phyloP scores from a whole-genome alignment of 2,888 invertebrate genomes.

The Oligia strigilis region DNA sequence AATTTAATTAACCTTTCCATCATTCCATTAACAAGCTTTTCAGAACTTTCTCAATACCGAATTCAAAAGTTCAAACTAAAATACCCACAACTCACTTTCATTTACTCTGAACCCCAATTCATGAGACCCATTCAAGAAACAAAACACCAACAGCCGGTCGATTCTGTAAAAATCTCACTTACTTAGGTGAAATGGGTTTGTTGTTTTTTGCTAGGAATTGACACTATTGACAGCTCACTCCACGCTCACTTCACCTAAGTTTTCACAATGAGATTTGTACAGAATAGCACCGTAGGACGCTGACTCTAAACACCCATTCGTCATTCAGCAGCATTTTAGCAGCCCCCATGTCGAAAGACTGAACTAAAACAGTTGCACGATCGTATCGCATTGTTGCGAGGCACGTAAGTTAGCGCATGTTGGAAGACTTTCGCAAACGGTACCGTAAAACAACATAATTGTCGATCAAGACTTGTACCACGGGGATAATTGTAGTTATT shows the following conservation, averaged over 20 bases:
- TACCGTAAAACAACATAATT: conserved; percentile 61
- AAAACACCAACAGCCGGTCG: conserved; percentile 31
- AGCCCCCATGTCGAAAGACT: conserved; percentile 64
- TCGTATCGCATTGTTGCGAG: conserved; percentile 68
- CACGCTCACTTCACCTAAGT: too few species aligned
- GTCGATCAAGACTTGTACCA: conserved; percentile 28
- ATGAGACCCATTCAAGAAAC: conserved; percentile 30
- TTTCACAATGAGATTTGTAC: too few species aligned
- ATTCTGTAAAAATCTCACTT: too few species aligned
- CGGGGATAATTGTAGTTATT: conserved; percentile 43
- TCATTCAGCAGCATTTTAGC: conserved; percentile 68
- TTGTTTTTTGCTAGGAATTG: too few species aligned
- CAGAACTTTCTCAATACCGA: conserved; percentile 12
- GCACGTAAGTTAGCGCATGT: conserved; percentile 64
- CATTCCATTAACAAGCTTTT: conserved; percentile 4
- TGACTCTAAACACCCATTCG: conserved; percentile 17
- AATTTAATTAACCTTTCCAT: conserved; percentile 12
- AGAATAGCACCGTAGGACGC: conserved; percentile 3
- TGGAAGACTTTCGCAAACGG: conserved; percentile 74
- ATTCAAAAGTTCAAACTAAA: conserved; percentile 20
- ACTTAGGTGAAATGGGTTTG: too few species aligned
- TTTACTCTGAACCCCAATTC: conserved; percentile 12
- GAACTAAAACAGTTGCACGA: conserved; percentile 69
- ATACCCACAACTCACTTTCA: conserved; percentile 14
- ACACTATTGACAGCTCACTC: too few species aligned